A percentile compares a stretch with the other conserved stretches of the same genome.
Evolutionary conservation across 2,113 vertebrate species (phyloP).

Genomic region (Myocastor coypus): DNA sequence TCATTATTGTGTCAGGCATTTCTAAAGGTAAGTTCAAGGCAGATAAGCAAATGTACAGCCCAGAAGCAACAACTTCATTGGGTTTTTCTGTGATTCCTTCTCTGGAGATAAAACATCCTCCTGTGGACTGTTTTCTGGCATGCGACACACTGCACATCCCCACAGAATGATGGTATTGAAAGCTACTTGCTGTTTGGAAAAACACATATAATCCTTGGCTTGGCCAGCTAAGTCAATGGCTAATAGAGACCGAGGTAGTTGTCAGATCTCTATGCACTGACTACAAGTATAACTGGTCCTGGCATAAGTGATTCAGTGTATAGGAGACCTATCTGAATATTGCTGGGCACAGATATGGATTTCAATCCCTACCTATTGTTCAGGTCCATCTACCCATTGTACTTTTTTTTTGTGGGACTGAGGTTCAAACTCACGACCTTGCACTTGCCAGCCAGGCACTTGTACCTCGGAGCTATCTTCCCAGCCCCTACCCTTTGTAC

Average conservation of each 20-base stretch:
- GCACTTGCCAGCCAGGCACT: too few species aligned
- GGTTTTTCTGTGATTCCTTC: slow-evolving; percentile 43
- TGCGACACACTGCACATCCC: not conserved
- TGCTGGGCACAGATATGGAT: not conserved
- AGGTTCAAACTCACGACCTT: too few species aligned
- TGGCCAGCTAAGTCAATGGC: not conserved
- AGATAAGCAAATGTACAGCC: not conserved
- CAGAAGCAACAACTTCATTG: not conserved
- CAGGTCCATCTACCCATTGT: not conserved
- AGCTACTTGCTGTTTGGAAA: slow-evolving; percentile 44
- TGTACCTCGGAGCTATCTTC: too few species aligned
- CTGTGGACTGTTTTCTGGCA: not conserved
- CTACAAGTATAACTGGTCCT: not conserved
- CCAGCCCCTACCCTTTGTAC: not conserved
- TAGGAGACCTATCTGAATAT: not conserved
- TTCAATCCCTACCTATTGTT: not conserved
- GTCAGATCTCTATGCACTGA: not conserved
- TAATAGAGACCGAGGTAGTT: slow-evolving; percentile 38
- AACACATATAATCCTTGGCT: not conserved
- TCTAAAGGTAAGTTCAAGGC: slow-evolving; percentile 28
- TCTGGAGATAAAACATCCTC: not conserved
- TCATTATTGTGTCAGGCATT: slow-evolving; percentile 26
- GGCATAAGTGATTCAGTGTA: not conserved
- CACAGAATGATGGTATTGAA: slow-evolving; percentile 21
- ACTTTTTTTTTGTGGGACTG: too few species aligned